Base-by-base conservation (phyloP, 2,797 vertebrate genomes). In the Enteromius anoplus region DNA sequence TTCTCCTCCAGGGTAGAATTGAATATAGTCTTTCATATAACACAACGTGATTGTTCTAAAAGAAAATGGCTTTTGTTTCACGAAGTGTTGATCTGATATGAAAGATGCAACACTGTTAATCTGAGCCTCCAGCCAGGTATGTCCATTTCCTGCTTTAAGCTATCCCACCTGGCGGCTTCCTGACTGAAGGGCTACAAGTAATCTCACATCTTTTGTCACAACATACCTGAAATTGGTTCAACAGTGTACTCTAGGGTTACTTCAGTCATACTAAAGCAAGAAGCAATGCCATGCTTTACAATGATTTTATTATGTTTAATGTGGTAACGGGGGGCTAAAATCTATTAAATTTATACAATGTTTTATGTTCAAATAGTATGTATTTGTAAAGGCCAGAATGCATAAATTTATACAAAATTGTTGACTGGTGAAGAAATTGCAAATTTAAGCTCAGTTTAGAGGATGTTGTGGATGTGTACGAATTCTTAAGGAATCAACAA, bases 101-200 rank as follows among this genome's bases (percentile, higher is more conserved):
- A 84, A 76, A 69, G 32, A 69, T 81, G 55, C 4, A 23, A 12
- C 5, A 2, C 29, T 71, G 82, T 65, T 62, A 81, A 78, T 70
- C 71, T 15, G 17, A 29, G 49, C 87, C 78, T 34, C 10, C 14
- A 84, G 85, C 72, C 80, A 78, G 53, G 68, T 83, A 49, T 69
- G 77, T 78, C 78, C 53, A 66, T 81, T 88, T 85, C 85, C 87
- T 86, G 80, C 65, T 84, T 84, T 62, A 55, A 78, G 23, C 55
- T 47, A 68, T 87, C 75, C 60, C 82, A 82, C 78, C 81, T 84
- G 73, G 40, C 68, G 23, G 78, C 71, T 83, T 83, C 73, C 83
- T 82, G 68, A 71, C 66, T 40, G 12, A 49, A 55, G 32, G 60
- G 23, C 45, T 76, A 55, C 49, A 45, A 34, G 64, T 66, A 45